Base-by-base conservation (phyloP, 2,888 invertebrate species). In the Bibio marci region DNA sequence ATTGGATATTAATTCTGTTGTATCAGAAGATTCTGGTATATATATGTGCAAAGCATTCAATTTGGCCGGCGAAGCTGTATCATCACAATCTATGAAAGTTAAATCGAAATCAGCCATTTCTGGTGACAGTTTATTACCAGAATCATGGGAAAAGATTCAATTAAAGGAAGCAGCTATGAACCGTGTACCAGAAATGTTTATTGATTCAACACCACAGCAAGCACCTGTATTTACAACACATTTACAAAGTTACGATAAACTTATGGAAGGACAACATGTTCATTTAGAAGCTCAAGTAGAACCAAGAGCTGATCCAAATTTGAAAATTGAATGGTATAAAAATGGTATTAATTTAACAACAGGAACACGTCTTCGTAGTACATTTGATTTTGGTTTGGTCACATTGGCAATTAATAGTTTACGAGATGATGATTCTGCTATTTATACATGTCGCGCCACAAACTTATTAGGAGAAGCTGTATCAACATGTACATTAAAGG, bases 171-270 rank as follows among this genome's bases (percentile, higher is more conserved):
- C 87, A 12, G 85, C 87, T 44, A 83, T 85, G 81, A 85, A 86
- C 56, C 80, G 76, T 56, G 85, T 86, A 30, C 86, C 87, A 2
- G 80, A 83, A 62, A 82, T 81, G 79, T 85, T 85, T 57, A 71
- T 83, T 15, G 87, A 87, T 52, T 73, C 79, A 3, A 77, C 80
- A 41, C 82, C 82, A 2, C 83, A 83, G 55, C 85, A 91, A 60
- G 87, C 92, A 35, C 94, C 94, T 19, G 88, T 91, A n/a, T 94
- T 94, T 55, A 91, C 88, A 3, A 88, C 86, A 18, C 91, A 92
- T 53, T 69, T 94, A 38, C 74, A 82, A 62, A 81, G 82, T 59
- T 76, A 71, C 52, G 87, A 87, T 51, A 81, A 81, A 52, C 65
- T 88, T 4, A 70, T 76, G 43, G 90, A 91, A 68, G 85, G 86